Conservation (phyloP, 2,113 vertebrate species). For the Falcunculus frontatus region DNA sequence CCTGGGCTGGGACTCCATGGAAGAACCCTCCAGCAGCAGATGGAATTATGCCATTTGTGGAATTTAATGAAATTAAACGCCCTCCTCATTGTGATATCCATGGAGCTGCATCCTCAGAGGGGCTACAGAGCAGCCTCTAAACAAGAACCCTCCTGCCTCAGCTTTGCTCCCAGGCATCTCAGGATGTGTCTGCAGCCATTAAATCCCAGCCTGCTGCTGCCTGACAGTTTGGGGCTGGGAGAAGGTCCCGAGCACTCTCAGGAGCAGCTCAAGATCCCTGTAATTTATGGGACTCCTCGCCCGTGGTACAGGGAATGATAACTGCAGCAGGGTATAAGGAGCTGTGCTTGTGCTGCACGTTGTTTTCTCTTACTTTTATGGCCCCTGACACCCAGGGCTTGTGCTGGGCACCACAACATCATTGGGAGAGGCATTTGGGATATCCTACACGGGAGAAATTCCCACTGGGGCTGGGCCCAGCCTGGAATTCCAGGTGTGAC, state of each 20-base stretch:
- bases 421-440: neutral
- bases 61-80: neutral
- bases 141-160: neutral
- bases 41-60: neutral
- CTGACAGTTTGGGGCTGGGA: slow-evolving; percentile 4
- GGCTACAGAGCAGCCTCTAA: neutral
- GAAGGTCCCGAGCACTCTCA: neutral
- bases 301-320: neutral
- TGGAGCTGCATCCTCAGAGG: neutral
- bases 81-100: neutral
- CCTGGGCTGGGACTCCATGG: neutral
- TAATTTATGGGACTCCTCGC: slow-evolving; percentile 12
- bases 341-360: neutral
- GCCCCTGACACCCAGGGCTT: neutral
- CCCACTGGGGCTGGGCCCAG: neutral
- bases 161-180: slow-evolving; percentile 7
- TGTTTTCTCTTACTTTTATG: neutral
- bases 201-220: neutral
- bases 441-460: neutral
- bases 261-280: neutral
- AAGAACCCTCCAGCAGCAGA: neutral
- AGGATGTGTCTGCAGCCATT: neutral
- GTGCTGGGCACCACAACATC: neutral
- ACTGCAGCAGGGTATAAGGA: slow-evolving; percentile 13
- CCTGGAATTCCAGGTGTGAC: neutral